phyloP scores from a whole-genome alignment of 2,888 invertebrate genomes.

The Alcis repandata region DNA sequence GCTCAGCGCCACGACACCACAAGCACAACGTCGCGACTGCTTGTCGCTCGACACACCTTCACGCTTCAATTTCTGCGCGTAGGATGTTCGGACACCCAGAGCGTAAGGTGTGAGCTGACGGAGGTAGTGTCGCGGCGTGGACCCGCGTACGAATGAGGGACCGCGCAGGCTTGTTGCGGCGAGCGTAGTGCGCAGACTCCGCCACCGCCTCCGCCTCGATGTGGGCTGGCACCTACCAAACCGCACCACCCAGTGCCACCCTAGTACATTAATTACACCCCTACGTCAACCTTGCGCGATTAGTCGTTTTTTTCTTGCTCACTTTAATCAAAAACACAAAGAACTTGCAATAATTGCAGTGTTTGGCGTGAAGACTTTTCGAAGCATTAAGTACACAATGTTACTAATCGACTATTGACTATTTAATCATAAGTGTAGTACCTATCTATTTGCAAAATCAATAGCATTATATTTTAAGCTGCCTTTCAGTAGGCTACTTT shows the following conservation, averaged over 20 bases:
- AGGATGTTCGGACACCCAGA: slow-evolving; percentile 44
- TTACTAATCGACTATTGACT: no score
- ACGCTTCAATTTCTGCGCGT: slow-evolving; percentile 41
- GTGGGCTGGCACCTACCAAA: slow-evolving; percentile 46
- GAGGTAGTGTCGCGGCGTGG: slow-evolving; percentile 73
- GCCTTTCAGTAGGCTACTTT: no score
- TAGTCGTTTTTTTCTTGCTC: slow-evolving; percentile 49
- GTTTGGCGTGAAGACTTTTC: slow-evolving; percentile 36
- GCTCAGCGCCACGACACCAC: slow-evolving; percentile 60
- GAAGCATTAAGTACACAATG: background rate
- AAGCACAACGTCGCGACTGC: slow-evolving; percentile 60
- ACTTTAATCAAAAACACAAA: slow-evolving; percentile 51
- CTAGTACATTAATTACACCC: slow-evolving; percentile 71
- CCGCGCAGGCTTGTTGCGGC: slow-evolving; percentile 71
- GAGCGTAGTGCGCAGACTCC: slow-evolving; percentile 73
- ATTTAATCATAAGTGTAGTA: no score
- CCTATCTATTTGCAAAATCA: no score
- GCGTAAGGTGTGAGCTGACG: slow-evolving; percentile 48
- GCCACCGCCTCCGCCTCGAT: slow-evolving; percentile 50
- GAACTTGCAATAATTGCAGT: slow-evolving; percentile 52
- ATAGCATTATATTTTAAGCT: no score
- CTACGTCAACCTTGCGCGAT: slow-evolving; percentile 63
- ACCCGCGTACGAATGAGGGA: slow-evolving; percentile 79
- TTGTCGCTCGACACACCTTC: slow-evolving; percentile 47
- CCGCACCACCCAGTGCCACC: slow-evolving; percentile 62